Base-by-base conservation (phyloP, 2,888 invertebrate genomes). In the Agrotis puta region DNA sequence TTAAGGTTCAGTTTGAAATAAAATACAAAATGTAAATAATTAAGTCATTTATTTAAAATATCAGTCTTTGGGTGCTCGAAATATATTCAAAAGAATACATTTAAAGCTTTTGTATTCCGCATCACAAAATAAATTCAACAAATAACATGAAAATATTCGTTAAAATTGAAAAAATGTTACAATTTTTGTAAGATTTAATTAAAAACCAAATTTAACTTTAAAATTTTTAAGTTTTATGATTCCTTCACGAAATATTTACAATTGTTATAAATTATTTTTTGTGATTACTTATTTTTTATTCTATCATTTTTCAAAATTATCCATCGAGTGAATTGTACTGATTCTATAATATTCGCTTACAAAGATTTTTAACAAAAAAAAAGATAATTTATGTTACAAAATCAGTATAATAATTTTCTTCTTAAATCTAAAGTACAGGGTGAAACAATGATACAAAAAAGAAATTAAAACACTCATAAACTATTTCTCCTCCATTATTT, bases 41-140 rank as follows among this genome's bases (percentile, higher is more conserved):
- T 61, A 24, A 65, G 78, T 58, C 14, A 82, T 81, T 85, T 88
- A 74, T 74, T 87, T 82, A 61, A 64, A 61, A 83, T 84, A 69
- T 87, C 88, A 88, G 87, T 87, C 87, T 84, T 79, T 56, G 16
- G n/a, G 27, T 54, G 70, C 64, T 74, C 62, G 74, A 76, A 81
- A 82, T 45, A 70, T 77, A 77, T 79, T 81, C 70, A 48, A 4
- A 13, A 39, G 69, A 81, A 77, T 76, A 81, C 45, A 77, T 74
- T 79, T 69, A 27, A 76, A 82, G 83, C 54, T 56, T 50, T 68
- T 48, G 22, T 24, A 66, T 61, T 43, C 70, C 62, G 64, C 63
- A 78, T 56, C 67, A 79, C 79, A 81, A 77, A 67, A 75, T 14
- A 66, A 79, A 72, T 61, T 66, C 9, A 67, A 74, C 39, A 72